Conservation (phyloP, 2,888 invertebrate species). For the Lobophora halterata region DNA sequence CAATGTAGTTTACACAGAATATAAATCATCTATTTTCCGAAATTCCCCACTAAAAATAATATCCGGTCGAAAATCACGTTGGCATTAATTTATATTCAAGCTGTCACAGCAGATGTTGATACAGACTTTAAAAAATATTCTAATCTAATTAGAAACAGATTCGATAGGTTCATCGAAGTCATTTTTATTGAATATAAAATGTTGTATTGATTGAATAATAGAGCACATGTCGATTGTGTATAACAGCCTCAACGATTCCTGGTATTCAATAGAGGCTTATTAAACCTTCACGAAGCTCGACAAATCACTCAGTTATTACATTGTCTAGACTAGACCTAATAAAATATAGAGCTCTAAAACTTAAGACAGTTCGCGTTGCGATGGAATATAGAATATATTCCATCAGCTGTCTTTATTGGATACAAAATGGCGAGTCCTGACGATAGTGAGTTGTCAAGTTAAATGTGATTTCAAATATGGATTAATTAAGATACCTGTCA, state of each 20-base stretch:
- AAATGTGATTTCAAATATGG: no score
- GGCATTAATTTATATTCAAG: constrained; percentile 56
- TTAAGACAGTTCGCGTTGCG: no score
- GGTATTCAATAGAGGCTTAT: constrained; percentile 48
- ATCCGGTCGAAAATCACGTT: constrained; percentile 62
- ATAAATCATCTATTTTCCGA: constrained; percentile 46
- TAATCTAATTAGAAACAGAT: constrained; percentile 17
- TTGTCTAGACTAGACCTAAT: constrained; percentile 60
- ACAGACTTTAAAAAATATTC: constrained; percentile 42
- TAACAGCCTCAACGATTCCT: constrained; percentile 37
- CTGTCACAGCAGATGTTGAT: constrained; percentile 62
- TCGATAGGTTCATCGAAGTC: constrained; percentile 15
- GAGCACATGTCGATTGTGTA: constrained; percentile 33
- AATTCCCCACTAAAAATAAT: constrained; percentile 57
- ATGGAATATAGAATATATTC: no score
- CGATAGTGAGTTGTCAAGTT: no score
- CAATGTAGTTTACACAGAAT: constrained; percentile 45
- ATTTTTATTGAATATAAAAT: constrained; percentile 12
- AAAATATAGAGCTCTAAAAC: constrained; percentile 40
- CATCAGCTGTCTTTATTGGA: no score
- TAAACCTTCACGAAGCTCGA: constrained; percentile 44
- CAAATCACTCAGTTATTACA: constrained; percentile 52
- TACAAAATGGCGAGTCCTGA: no score
- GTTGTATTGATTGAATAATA: constrained; percentile 34
- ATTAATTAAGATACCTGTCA: no score